These are phyloP conservation scores for Etia nguti DNA, from an alignment of 2,113 vertebrate species.

Conservation along the genomic window DNA sequence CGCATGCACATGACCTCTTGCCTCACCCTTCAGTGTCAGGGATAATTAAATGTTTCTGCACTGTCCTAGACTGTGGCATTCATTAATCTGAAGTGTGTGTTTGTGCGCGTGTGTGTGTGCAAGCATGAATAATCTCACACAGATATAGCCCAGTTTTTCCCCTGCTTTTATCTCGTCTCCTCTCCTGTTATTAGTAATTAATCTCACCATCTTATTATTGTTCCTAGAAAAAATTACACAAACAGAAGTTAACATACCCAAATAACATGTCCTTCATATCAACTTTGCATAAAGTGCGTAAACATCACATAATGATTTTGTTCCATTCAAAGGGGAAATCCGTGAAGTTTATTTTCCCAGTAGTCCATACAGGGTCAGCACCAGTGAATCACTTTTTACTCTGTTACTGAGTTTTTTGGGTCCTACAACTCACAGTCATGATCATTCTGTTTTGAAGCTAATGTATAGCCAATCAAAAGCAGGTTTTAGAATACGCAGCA, in stretches of 20 bases:
- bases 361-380: not conserved
- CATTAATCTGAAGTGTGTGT: slow-evolving; percentile 26
- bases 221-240: not conserved
- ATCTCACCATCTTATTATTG: not conserved
- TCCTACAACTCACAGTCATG: not conserved
- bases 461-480: not conserved
- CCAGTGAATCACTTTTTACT: not conserved
- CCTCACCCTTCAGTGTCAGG: slow-evolving; percentile 31
- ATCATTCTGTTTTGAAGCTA: not conserved
- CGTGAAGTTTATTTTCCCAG: not conserved
- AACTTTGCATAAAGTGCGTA: not conserved
- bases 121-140: not conserved
- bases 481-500: not conserved
- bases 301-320: not conserved
- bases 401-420: not conserved
- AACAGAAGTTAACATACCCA: not conserved
- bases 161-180: not conserved
- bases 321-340: not conserved
- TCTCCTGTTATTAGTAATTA: not conserved
- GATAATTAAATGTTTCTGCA: slow-evolving; percentile 49
- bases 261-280: not conserved
- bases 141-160: not conserved
- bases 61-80: slow-evolving; percentile 23
- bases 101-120: not conserved
- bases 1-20: not conserved